Evolutionary conservation across 2,797 vertebrate genomes (phyloP), one percentile per base, ranked within the genome.

Genomic region (Melanogrammus aeglefinus): DNA sequence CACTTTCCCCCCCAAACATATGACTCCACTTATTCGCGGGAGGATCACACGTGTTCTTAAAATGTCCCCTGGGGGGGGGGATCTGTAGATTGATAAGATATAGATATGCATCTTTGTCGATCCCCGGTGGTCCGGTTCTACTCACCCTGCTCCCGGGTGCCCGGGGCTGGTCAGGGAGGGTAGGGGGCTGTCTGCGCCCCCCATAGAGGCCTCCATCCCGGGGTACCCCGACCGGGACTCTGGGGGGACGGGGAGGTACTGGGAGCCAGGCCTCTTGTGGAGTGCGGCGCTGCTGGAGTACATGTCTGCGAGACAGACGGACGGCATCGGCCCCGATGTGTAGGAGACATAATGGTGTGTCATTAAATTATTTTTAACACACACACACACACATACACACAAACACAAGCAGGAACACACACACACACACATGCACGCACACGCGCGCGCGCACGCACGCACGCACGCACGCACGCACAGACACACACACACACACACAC

Each of bases 131-230:
- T 13, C 7, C 3, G 38, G 36, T 18, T 21, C 35, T 51, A 84
- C 96, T 10, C 94, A 97, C 96, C 95, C 92, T 0, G 96, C 95
- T 88, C 92, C 92, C 85, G 93, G 69, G 79, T 86, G 92, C 35
- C 94, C 94, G 0, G 89, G 84, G 14, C 81, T 83, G 0, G 91
- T 87, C 81, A 96, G 35, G 0, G 94, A 91, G 0, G 95, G 91
- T 84, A 94, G 92, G 1, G 92, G 90, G 73, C 92, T 90, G 86
- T 89, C 73, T 0, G 35, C 35, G 75, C 91, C 85, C 66, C 88
- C 80, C 75, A 91, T 91, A 84, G 91, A 79, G 0, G 91, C 90
- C 75, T 96, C 95, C 16, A 95, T 82, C 0, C 90, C 82, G 51
- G 92, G 93, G 86, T 94, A 95, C 82, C 94, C 90, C 77, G 95